Conservation (phyloP, 2,888 invertebrate genomes). For the Drosophila anomelani region DNA sequence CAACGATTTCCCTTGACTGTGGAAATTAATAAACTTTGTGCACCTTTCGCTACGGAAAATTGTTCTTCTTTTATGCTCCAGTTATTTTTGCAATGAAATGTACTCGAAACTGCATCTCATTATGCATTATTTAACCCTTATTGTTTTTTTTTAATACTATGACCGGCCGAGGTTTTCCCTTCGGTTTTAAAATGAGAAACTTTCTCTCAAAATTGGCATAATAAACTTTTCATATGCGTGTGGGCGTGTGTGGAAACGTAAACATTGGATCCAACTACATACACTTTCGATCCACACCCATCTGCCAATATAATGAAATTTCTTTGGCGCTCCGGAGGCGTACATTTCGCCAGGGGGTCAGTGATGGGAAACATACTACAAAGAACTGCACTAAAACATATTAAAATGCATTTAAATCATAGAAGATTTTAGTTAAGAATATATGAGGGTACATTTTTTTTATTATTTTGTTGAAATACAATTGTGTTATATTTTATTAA, state of each 20-base stretch:
- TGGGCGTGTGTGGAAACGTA: slow-evolving; percentile 36
- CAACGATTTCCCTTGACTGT: slow-evolving; percentile 44
- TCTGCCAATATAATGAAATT: slow-evolving; percentile 66
- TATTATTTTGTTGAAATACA: background rate
- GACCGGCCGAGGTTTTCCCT: slow-evolving; percentile 49
- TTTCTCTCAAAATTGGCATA: slow-evolving; percentile 60
- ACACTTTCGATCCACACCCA: slow-evolving; percentile 23
- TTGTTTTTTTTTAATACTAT: slow-evolving; percentile 36
- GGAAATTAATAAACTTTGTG: slow-evolving; percentile 33
- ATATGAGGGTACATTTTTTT: background rate
- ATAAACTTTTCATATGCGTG: slow-evolving; percentile 64
- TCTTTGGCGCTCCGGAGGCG: slow-evolving; percentile 42
- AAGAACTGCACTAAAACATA: slow-evolving; percentile 1
- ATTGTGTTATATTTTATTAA: background rate
- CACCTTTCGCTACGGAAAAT: slow-evolving; percentile 3
- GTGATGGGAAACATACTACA: background rate
- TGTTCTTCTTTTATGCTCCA: slow-evolving; percentile 5
- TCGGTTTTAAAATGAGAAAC: slow-evolving; percentile 49
- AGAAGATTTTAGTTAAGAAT: background rate
- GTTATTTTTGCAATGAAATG: slow-evolving; percentile 49
- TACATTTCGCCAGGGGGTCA: slow-evolving; percentile 6
- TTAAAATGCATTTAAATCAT: background rate
- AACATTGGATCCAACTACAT: slow-evolving; percentile 38
- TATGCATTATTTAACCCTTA: slow-evolving; percentile 60
- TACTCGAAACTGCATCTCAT: slow-evolving; percentile 55